Conservation (phyloP, 2,113 vertebrate genomes). For the Notarius quadriscutis region DNA sequence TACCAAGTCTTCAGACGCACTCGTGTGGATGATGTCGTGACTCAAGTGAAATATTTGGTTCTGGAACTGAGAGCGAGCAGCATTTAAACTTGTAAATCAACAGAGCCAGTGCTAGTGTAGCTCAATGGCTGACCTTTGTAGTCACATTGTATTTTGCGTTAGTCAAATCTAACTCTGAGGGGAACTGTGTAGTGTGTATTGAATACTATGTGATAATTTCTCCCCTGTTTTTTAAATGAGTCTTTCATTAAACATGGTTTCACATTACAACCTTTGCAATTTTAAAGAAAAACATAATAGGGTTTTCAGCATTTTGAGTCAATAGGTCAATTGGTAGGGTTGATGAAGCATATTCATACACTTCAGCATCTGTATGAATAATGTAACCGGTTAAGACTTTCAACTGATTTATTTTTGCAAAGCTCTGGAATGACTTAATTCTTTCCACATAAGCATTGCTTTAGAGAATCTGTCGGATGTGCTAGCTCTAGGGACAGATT, state of each 20-base stretch:
- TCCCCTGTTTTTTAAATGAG: neutral
- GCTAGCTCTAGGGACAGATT: slow-evolving; percentile 23
- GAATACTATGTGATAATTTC: neutral
- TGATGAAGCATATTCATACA: neutral
- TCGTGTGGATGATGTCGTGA: neutral
- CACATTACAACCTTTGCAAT: neutral
- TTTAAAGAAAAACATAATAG: neutral
- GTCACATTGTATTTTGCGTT: too few relatives aligned
- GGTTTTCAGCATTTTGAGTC: neutral
- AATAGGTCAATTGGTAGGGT: neutral
- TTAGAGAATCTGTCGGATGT: slow-evolving; percentile 10
- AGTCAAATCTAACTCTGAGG: too few relatives aligned
- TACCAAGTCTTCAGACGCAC: neutral
- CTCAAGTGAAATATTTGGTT: too few relatives aligned
- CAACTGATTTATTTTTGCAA: neutral
- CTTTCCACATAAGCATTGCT: neutral
- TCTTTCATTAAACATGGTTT: neutral
- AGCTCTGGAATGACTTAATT: neutral
- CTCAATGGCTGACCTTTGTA: too few relatives aligned
- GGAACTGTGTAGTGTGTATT: too few relatives aligned
- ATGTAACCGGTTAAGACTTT: neutral
- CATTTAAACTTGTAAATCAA: too few relatives aligned
- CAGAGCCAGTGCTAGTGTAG: too few relatives aligned
- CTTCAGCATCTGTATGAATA: neutral
- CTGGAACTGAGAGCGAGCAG: too few relatives aligned